Percentiles rank a stretch among this genome's conserved stretches.
Conservation (phyloP, 1,140 invertebrate genomes). For the Drosophila nebulosa region DNA sequence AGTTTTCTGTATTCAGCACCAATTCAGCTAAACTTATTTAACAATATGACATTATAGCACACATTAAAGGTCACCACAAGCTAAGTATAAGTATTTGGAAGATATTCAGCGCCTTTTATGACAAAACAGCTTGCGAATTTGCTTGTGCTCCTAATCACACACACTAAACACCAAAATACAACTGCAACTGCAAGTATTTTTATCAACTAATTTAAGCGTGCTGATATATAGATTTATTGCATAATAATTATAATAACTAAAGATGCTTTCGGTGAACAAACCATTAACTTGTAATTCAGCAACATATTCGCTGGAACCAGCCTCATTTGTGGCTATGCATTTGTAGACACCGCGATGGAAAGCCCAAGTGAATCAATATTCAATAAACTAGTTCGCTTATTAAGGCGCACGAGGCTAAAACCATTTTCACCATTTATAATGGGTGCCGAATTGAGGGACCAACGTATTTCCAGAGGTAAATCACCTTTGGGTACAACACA, state of each 20-base stretch:
- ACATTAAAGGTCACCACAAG: not conserved
- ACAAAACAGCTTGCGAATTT: constrained; percentile 8
- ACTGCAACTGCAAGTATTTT: constrained; percentile 24
- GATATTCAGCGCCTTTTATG: not conserved
- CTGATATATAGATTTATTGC: constrained; percentile 14
- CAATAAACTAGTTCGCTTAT: constrained; percentile 66
- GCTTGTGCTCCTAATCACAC: constrained; percentile 48
- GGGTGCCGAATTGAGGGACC: constrained; percentile 81
- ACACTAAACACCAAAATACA: constrained; percentile 36
- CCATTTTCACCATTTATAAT: constrained; percentile 69
- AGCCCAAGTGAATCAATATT: constrained; percentile 81
- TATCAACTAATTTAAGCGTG: constrained; percentile 40
- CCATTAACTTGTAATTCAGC: constrained; percentile 84
- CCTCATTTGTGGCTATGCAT: constrained; percentile 83
- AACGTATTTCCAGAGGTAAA: constrained; percentile 81
- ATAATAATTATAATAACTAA: not conserved
- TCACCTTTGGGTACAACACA: constrained; percentile 83
- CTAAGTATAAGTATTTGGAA: not conserved
- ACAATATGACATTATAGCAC: not conserved
- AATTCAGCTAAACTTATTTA: not conserved
- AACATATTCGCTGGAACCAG: constrained; percentile 82
- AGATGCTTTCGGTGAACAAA: constrained; percentile 59
- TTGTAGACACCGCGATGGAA: constrained; percentile 83
- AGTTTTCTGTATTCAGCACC: not conserved
- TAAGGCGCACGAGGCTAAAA: constrained; percentile 57